Evolutionary conservation across 2,888 invertebrate genomes (phyloP), one percentile per base, ranked within the genome.

Genomic region (Chrysina gloriosa): DNA sequence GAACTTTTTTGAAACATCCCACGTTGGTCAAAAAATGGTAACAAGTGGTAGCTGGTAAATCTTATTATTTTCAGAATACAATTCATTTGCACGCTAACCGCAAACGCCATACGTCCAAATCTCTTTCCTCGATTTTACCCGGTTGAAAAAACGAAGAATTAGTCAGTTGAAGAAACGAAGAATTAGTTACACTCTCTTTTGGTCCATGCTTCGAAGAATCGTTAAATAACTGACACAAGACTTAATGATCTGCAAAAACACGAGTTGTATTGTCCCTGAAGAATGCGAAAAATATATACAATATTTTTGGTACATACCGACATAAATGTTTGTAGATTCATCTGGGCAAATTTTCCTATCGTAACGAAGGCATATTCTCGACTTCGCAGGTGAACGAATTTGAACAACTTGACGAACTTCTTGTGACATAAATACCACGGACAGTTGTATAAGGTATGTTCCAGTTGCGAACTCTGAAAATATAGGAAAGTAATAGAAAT

Each of bases 221-320:
- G 73, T 73, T 34, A 73, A 71, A 42, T 74, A 74, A 19, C 72
- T 72, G 52, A 74, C 72, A 1, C 71, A 72, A 1, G 68, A 70
- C 63, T 73, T 73, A 1, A 72, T 50, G 5, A 73, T 69, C 74
- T 73, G 27, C 14, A 61, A 61, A 27, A 23, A 39, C 3, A 4
- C n/a, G n/a, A n/a, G n/a, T n/a, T n/a, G n/a, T n/a, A n/a, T n/a
- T n/a, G n/a, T n/a, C n/a, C n/a, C n/a, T n/a, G n/a, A n/a, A n/a
- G n/a, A n/a, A n/a, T n/a, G n/a, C 19, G 31, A 52, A 29, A 21
- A 48, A 3, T 1, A 25, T 9, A 45, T 21, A 5, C 14, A 21
- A 16, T 4, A 1, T 7, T 21, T 3, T 23, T n/a, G n/a, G 6
- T 34, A 50, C 58, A 1, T 54, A 74, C 74, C 58, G 65, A 56